A percentile compares a stretch with the other conserved stretches of the same genome.
phyloP scores from a whole-genome alignment of 2,113 vertebrate genomes.

The Neotragus moschatus region DNA sequence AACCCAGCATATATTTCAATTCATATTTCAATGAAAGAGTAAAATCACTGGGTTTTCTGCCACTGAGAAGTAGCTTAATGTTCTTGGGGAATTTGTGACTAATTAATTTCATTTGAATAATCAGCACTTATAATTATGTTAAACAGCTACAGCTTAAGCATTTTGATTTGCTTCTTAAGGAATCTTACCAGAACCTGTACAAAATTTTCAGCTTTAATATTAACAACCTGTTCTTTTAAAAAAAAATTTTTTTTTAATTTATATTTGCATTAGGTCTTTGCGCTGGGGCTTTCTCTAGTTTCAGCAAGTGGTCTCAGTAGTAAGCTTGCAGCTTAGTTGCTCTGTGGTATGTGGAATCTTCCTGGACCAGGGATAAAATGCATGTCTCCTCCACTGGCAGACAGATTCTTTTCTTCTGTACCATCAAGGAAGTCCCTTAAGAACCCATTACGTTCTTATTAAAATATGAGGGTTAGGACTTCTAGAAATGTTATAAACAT shows the following conservation, averaged over 20 bases:
- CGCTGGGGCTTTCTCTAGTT: not conserved
- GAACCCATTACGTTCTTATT: not conserved
- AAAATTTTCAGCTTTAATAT: not conserved
- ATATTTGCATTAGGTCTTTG: not conserved
- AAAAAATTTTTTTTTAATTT: not conserved
- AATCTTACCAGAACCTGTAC: not conserved
- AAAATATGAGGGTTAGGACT: not conserved
- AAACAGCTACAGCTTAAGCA: constrained; percentile 4
- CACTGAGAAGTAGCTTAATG: not conserved
- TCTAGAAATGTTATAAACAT: not conserved
- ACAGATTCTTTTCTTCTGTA: not conserved
- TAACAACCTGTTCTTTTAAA: not conserved
- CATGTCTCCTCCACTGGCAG: not conserved
- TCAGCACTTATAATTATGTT: constrained; percentile 23
- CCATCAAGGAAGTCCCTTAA: not conserved
- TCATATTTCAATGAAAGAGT: not conserved
- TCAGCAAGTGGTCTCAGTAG: not conserved
- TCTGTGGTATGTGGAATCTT: not conserved
- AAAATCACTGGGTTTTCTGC: not conserved
- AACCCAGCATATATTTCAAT: not conserved
- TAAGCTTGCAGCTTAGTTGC: not conserved
- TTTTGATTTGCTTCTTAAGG: constrained; percentile 40
- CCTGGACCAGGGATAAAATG: not conserved
- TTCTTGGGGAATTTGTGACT: constrained; percentile 41
- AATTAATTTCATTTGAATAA: constrained; percentile 51